phyloP scores from a whole-genome alignment of 2,797 vertebrate genomes.

The Lindbergichthys nudifrons region DNA sequence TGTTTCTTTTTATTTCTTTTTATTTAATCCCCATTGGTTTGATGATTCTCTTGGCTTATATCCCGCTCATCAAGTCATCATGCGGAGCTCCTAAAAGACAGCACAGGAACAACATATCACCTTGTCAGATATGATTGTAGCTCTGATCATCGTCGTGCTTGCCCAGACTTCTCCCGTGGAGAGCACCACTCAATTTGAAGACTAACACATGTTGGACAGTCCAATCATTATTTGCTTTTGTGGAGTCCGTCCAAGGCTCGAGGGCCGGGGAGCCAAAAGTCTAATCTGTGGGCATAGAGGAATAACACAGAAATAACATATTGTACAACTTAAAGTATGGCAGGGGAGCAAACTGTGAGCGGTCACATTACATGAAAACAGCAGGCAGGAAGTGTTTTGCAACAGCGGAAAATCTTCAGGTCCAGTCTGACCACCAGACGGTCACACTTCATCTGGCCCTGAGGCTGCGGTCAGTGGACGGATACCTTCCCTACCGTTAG shows the following conservation, averaged over 20 bases:
- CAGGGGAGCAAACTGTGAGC: slow-evolving; percentile 76
- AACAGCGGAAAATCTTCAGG: slow-evolving; percentile 85
- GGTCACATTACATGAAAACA: slow-evolving; percentile 82
- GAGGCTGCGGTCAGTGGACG: slow-evolving; percentile 78
- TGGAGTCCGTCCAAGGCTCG: slow-evolving; percentile 75
- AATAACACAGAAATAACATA: slow-evolving; percentile 80
- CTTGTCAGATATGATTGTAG: slow-evolving; percentile 80
- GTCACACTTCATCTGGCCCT: slow-evolving; percentile 84
- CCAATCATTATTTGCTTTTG: slow-evolving; percentile 72
- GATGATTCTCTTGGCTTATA: slow-evolving; percentile 61
- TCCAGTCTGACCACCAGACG: slow-evolving; percentile 83
- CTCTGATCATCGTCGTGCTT: slow-evolving; percentile 75
- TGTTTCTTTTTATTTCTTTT: slow-evolving; percentile 27
- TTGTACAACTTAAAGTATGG: slow-evolving; percentile 79
- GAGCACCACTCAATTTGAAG: slow-evolving; percentile 79
- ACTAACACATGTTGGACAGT: slow-evolving; percentile 83
- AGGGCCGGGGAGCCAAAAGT: slow-evolving; percentile 73
- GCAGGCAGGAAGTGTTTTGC: slow-evolving; percentile 85
- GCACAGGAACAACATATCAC: slow-evolving; percentile 78
- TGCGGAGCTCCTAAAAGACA: slow-evolving; percentile 65
- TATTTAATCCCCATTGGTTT: slow-evolving; percentile 42
- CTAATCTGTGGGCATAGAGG: slow-evolving; percentile 78
- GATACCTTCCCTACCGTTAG: slow-evolving; percentile 74
- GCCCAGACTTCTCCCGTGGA: slow-evolving; percentile 75
- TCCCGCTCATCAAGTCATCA: slow-evolving; percentile 69